These are phyloP conservation scores for Vidua chalybeata DNA, from an alignment of 2,113 vertebrate genomes.

Conservation along the genomic window DNA sequence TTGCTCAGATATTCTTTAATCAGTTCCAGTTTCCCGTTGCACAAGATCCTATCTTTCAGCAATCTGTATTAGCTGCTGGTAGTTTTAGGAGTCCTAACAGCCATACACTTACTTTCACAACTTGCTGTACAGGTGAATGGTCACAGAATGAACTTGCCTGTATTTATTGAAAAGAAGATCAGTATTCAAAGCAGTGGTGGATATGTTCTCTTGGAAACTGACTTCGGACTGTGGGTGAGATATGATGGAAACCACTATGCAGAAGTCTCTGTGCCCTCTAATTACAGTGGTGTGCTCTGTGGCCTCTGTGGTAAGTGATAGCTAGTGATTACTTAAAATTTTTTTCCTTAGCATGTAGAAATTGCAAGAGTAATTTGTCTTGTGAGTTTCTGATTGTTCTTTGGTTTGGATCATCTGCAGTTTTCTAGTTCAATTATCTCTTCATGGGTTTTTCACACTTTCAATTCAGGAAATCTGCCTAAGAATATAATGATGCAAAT, in stretches of 20 bases:
- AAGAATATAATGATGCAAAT: neutral
- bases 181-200: conserved; percentile 81
- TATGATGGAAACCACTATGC: conserved; percentile 88
- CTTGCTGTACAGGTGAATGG: conserved; percentile 73
- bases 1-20: neutral
- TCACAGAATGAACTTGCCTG: conserved; percentile 70
- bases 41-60: neutral
- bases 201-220: conserved; percentile 82
- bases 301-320: conserved; percentile 85
- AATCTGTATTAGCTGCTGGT: neutral
- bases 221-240: conserved; percentile 82
- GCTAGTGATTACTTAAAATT: neutral
- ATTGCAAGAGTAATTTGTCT: neutral
- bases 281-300: conserved; percentile 80
- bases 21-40: neutral
- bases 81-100: neutral
- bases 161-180: conserved; percentile 69
- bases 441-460: neutral
- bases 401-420: neutral
- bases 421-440: neutral
- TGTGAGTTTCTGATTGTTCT: neutral
- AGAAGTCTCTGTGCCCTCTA: conserved; percentile 80
- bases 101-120: neutral
- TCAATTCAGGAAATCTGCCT: neutral
- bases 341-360: neutral